Evolutionary conservation across 1,140 invertebrate species (phyloP), one percentile per base, ranked within the genome.

Genomic region (Cherax destructor): DNA sequence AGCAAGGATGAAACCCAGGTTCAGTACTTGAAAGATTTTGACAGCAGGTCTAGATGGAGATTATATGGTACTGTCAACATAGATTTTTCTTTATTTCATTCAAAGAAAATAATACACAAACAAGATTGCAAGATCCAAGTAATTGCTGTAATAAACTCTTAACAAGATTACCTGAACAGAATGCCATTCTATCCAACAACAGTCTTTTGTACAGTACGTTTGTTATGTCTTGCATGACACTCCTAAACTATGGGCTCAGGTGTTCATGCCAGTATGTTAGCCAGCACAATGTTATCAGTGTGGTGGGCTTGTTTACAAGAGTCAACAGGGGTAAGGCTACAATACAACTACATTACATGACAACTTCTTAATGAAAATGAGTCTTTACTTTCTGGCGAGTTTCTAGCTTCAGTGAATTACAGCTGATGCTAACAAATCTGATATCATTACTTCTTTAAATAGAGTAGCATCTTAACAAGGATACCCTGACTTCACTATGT

Each of bases 291-390:
- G 9, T 74, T 74, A 74, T 7, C 69, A 74, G 4, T 74, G 69
- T 74, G n/a, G n/a, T 74, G 69, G 24, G n/a, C n/a, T 74, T 74
- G 69, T 74, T 74, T 74, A 74, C 69, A 74, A 30, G 69, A 9
- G 69, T 30, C 30, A 30, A 74, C 24, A 69, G 9, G n/a, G 69
- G 69, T 74, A 11, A 74, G 69, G n/a, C 69, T 74, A 74, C 9
- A 21, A 74, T 10, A 21, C 69, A 11, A 69, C 13, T 30, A 30
- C 21, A 30, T 74, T 30, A 74, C 69, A 30, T 30, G n/a, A 30
- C n/a, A 74, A 30, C 69, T 30, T 74, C n/a, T 30, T 74, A 74
- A 74, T 30, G 6, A 74, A n/a, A 11, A 74, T 0, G n/a, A 74
- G 6, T 30, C n/a, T 10, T 30, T 74, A 30, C 69, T 56, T 6